Evolutionary conservation across 2,797 vertebrate genomes (phyloP).

Genomic region (Macropodus opercularis): DNA sequence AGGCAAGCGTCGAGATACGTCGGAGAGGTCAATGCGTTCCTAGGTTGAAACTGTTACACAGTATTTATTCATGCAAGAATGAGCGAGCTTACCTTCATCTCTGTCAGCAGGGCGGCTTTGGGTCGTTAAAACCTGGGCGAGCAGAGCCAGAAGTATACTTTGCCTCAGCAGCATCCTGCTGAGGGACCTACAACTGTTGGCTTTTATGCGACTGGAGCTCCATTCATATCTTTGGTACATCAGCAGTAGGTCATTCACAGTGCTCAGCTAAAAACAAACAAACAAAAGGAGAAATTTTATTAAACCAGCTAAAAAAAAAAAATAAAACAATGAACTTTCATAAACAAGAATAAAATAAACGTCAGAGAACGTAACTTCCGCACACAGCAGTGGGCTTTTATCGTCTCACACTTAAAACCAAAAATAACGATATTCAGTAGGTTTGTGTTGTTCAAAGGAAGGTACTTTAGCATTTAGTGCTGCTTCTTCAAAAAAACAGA

Average conservation of each 20-base stretch:
- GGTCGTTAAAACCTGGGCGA: conserved; percentile 67
- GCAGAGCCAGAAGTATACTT: conserved; percentile 73
- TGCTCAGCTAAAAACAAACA: conserved; percentile 41
- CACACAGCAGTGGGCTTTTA: no score
- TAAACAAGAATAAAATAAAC: neutral
- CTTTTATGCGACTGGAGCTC: conserved; percentile 68
- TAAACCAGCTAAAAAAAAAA: neutral
- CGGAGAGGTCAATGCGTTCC: conserved; percentile 29
- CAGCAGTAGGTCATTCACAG: conserved; percentile 69
- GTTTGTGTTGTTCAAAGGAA: no score
- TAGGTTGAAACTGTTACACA: conserved; percentile 26
- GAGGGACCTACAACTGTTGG: conserved; percentile 76
- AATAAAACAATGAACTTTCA: neutral
- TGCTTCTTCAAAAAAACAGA: conserved; percentile 50
- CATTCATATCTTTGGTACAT: conserved; percentile 80
- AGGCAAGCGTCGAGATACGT: conserved; percentile 54
- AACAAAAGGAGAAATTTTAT: no score
- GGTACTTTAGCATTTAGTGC: conserved; percentile 12
- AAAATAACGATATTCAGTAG: no score
- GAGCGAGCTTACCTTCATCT: conserved; percentile 78
- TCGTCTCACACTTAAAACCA: no score
- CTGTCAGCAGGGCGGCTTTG: conserved; percentile 69
- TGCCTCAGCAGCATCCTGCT: conserved; percentile 80
- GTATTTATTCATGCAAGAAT: conserved; percentile 32
- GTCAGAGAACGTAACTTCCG: neutral